Evolutionary conservation across 2,888 invertebrate genomes (phyloP).

Genomic region (Criorhina ranunculi): DNA sequence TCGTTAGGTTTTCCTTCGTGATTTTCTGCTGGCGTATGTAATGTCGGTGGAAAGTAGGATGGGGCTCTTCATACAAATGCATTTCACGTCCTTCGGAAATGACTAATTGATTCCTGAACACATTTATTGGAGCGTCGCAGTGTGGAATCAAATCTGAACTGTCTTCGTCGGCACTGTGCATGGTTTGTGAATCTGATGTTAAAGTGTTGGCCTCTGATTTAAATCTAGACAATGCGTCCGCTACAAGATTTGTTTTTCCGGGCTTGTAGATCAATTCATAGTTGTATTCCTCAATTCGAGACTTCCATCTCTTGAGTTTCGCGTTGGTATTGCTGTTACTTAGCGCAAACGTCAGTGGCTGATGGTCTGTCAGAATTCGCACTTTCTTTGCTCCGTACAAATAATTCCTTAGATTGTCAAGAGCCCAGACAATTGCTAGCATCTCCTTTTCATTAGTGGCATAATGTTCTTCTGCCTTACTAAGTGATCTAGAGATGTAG

Average conservation of each 20-base stretch:
- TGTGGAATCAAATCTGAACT: constrained; percentile 15
- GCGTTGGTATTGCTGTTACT: constrained; percentile 29
- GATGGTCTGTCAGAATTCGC: no score
- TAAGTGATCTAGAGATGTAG: constrained; percentile 47
- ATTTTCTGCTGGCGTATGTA: no score
- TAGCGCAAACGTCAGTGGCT: constrained; percentile 33
- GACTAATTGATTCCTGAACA: no score
- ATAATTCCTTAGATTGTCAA: constrained; percentile 19
- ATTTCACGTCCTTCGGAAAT: no score
- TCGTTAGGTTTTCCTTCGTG: no score
- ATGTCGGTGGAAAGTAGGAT: no score
- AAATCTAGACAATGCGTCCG: constrained; percentile 25
- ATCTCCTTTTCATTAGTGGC: no score
- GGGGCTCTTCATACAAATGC: no score
- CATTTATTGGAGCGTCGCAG: constrained; percentile 9
- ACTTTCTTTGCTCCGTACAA: constrained; percentile 16
- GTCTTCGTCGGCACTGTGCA: constrained; percentile 25
- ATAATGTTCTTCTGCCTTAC: constrained; percentile 31
- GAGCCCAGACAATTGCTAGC: no score
- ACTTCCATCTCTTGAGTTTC: constrained; percentile 30
- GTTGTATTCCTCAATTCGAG: constrained; percentile 54
- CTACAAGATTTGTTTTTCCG: constrained; percentile 21
- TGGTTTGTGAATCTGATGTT: constrained; percentile 12
- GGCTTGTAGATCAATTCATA: no score
- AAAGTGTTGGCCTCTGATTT: constrained; percentile 20